Percentiles rank a stretch among this genome's conserved stretches.
Conservation (phyloP, 2,797 vertebrate species). For the Peromyscus aztecus region DNA sequence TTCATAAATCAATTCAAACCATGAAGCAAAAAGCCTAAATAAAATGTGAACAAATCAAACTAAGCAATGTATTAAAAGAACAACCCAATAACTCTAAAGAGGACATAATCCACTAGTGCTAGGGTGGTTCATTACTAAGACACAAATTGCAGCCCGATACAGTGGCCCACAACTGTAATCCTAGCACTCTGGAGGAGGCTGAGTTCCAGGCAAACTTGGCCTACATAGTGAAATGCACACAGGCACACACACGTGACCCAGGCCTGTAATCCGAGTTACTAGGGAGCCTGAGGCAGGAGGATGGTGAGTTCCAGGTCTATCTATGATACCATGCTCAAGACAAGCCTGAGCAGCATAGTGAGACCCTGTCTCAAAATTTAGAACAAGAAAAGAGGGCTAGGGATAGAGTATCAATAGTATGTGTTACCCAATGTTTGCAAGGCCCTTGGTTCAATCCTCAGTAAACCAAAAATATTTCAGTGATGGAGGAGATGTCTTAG, state of each 20-base stretch:
- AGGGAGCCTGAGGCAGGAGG: background rate
- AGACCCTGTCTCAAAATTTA: background rate
- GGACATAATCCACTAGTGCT: conserved; percentile 9
- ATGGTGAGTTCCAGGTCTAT: background rate
- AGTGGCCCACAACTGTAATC: background rate
- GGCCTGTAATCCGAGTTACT: background rate
- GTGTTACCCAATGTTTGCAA: background rate
- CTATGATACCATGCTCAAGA: background rate
- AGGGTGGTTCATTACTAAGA: background rate
- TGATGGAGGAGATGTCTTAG: background rate
- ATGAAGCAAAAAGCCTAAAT: conserved; percentile 30
- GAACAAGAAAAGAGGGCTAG: background rate
- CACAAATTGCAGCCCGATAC: background rate
- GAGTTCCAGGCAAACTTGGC: background rate
- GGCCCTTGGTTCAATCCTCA: background rate
- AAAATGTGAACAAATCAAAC: background rate
- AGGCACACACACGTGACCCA: background rate
- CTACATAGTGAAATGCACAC: background rate
- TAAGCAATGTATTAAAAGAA: conserved; percentile 31
- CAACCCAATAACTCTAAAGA: conserved; percentile 46
- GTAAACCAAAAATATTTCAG: background rate
- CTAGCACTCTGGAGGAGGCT: background rate
- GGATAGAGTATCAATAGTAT: background rate
- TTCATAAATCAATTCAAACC: background rate
- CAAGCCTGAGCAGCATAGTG: background rate